Evolutionary conservation across 1,140 invertebrate species (phyloP).

Genomic region (Achatina immaculata): DNA sequence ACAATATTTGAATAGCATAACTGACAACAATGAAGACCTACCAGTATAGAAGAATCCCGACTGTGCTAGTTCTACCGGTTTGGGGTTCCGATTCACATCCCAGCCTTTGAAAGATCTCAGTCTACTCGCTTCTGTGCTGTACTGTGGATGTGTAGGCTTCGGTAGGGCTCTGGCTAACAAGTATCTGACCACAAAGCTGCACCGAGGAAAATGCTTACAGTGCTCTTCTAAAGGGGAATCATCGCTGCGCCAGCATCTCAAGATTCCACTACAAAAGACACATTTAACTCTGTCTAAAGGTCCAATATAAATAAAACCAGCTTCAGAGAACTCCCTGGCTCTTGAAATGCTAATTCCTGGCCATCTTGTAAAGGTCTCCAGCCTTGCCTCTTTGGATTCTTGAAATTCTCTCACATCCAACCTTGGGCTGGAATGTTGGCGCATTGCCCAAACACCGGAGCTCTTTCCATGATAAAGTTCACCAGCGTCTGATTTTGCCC

Average conservation of each 20-base stretch:
- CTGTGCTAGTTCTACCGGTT: slow-evolving; percentile 38
- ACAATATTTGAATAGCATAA: no score
- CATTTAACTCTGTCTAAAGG: slow-evolving; percentile 82
- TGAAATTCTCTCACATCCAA: background rate
- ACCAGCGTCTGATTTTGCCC: background rate
- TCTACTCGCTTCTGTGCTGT: slow-evolving; percentile 13
- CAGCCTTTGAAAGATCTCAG: slow-evolving; percentile 26
- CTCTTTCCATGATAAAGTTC: background rate
- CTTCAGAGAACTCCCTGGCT: slow-evolving; percentile 81
- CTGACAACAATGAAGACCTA: no score
- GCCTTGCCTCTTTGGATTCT: slow-evolving; percentile 27
- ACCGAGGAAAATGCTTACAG: slow-evolving; percentile 78
- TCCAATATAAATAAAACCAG: slow-evolving; percentile 67
- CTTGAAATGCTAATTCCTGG: slow-evolving; percentile 74
- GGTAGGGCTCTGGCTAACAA: background rate
- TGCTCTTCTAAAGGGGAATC: slow-evolving; percentile 86
- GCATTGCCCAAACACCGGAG: background rate
- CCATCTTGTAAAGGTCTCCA: slow-evolving; percentile 24
- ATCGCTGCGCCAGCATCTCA: slow-evolving; percentile 80
- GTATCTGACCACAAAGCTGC: slow-evolving; percentile 76
- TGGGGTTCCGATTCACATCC: slow-evolving; percentile 13
- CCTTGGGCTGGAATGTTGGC: slow-evolving; percentile 13
- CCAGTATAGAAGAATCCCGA: slow-evolving; percentile 64
- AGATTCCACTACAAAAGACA: slow-evolving; percentile 84
- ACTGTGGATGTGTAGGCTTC: slow-evolving; percentile 20